These are phyloP conservation scores for Bradypodion pumilum DNA, from an alignment of 2,797 vertebrate genomes.

Conservation along the genomic window DNA sequence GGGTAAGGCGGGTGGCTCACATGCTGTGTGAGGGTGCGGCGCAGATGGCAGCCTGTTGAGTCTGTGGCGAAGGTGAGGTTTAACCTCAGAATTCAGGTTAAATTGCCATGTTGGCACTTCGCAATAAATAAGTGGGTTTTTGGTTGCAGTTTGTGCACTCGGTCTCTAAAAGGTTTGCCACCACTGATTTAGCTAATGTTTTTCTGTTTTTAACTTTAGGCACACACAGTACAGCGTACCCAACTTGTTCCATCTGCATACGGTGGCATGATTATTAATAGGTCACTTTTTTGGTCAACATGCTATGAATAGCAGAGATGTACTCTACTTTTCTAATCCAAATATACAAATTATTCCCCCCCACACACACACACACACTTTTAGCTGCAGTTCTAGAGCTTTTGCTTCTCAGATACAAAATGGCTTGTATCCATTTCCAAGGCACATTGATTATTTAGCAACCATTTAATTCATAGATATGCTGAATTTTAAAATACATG, in stretches of 20 bases:
- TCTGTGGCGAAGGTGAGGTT: too few species aligned
- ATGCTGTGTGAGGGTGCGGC: too few species aligned
- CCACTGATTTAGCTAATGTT: neutral
- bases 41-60: too few species aligned
- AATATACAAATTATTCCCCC: neutral
- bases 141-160: too few species aligned
- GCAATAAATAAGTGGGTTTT: too few species aligned
- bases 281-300: accelerated
- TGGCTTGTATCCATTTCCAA: constrained; percentile 24
- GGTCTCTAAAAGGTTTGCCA: too few species aligned
- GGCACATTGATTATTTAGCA: constrained; percentile 31
- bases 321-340: neutral
- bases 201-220: neutral
- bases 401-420: constrained; percentile 44
- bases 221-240: neutral
- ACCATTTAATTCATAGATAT: constrained; percentile 47
- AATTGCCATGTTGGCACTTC: too few species aligned
- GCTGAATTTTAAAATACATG: constrained; percentile 43
- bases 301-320: neutral
- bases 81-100: too few species aligned
- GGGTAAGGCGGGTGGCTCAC: too few species aligned
- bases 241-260: neutral
- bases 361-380: neutral
- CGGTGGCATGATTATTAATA: neutral
- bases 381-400: constrained; percentile 1